phyloP scores from a whole-genome alignment of 1,140 invertebrate genomes.

The Apis florea region DNA sequence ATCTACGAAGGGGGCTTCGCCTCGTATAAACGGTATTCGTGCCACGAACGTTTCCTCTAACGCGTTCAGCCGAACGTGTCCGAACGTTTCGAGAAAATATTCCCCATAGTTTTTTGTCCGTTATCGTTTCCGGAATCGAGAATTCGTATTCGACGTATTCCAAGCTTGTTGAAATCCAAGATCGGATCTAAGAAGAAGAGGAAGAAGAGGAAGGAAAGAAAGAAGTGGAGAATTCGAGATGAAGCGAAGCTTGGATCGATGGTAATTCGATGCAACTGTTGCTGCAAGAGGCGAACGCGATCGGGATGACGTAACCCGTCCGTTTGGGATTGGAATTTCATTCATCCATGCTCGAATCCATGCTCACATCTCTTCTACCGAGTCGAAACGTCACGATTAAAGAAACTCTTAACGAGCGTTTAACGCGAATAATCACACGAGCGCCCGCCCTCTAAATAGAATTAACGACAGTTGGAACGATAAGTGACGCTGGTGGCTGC shows the following conservation, averaged over 20 bases:
- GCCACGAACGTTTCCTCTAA: too few species aligned
- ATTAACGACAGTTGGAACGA: slow-evolving; percentile 74
- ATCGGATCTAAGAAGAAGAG: too few species aligned
- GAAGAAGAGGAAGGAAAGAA: too few species aligned
- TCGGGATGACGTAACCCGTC: neutral
- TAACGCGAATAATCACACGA: slow-evolving; percentile 54
- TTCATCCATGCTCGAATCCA: neutral
- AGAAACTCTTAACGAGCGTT: slow-evolving; percentile 52
- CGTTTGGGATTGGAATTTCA: slow-evolving; percentile 46
- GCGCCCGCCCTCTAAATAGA: slow-evolving; percentile 71
- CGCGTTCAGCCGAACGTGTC: too few species aligned
- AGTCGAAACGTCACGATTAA: slow-evolving; percentile 54
- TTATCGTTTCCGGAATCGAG: too few species aligned
- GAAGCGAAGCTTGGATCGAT: neutral
- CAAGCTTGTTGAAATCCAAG: too few species aligned
- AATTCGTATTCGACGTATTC: too few species aligned
- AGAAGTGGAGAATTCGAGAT: too few species aligned
- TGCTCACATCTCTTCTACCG: neutral
- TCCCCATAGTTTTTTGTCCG: too few species aligned
- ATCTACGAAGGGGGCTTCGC: slow-evolving; percentile 50
- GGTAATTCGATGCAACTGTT: neutral
- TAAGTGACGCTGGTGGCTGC: slow-evolving; percentile 69
- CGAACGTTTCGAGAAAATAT: too few species aligned
- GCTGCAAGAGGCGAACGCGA: neutral
- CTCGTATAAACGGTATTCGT: too few species aligned